Evolutionary conservation across 2,888 invertebrate species (phyloP), one percentile per base, ranked within the genome.

Genomic region (Gymnosoma rotundatum): DNA sequence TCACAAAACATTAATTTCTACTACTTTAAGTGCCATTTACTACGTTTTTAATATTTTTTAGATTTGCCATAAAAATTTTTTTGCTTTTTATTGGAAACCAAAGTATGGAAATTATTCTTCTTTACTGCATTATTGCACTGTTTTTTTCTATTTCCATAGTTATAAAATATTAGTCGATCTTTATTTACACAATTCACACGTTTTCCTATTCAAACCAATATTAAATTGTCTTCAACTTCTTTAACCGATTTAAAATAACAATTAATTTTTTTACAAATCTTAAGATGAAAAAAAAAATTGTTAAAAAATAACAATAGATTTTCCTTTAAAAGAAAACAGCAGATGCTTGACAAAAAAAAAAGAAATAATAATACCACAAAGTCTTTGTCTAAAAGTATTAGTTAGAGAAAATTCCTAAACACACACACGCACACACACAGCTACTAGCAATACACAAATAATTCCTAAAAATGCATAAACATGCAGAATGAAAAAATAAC

Each of bases 241-340:
- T n/a, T 69, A 69, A 54, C 61, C 61, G 61, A 52, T 32, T 32
- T 14, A 60, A 60, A 60, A 50, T 38, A 67, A 67, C 50, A 58
- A 69, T 54, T 69, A 42, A 45, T 54, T 61, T 66, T 45, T 1
- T 9, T 14, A 48, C 14, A 63, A 69, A 78, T 61, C 20, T 54
- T 54, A n/a, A 14, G 54, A 20, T 63, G 25, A 56, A 64, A 70
- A 67, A 25, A 42, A 14, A 16, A 58, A 63, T 25, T 25, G 25
- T 25, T 56, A 52, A 67, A 54, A 69, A 69, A 56, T 50, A 81
- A 74, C 73, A 74, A 80, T 61, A 54, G 52, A 74, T 52, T 69
- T 74, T 60, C 21, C n/a, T 7, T 42, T 10, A 60, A 50, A 73
- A 38, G 45, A 64, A 76, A 76, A 72, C 52, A 70, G 81, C 81